A percentile compares a stretch with the other conserved stretches of the same genome.
phyloP scores from a whole-genome alignment of 2,113 vertebrate genomes.

The Syrrhaptes paradoxus region DNA sequence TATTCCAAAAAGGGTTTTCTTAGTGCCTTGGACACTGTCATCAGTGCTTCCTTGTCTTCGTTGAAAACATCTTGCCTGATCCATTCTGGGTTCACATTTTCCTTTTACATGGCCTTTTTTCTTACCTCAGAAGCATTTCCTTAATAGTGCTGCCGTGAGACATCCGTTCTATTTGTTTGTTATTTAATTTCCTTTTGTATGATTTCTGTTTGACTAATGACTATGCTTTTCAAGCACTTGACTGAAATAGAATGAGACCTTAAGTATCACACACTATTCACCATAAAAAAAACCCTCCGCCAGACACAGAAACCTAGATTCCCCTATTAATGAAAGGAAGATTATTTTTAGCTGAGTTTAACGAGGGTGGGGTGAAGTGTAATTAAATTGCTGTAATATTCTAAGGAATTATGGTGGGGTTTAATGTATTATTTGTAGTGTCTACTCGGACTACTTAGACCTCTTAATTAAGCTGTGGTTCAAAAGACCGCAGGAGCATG shows the following conservation, averaged over 20 bases:
- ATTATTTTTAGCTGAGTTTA: not conserved
- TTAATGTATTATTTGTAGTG: not conserved
- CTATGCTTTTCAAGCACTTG: not conserved
- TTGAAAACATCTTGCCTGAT: not conserved
- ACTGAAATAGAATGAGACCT: not conserved
- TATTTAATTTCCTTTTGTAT: not conserved
- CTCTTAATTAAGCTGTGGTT: slow-evolving; percentile 16
- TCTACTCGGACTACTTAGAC: not conserved
- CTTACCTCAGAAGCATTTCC: not conserved
- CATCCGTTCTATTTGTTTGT: not conserved
- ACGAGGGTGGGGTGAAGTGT: not conserved
- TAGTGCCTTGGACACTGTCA: not conserved
- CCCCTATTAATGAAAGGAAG: not conserved
- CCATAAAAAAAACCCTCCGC: not conserved
- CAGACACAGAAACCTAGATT: not conserved
- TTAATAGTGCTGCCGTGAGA: not conserved
- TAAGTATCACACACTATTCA: not conserved
- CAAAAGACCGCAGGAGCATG: not conserved
- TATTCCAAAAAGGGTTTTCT: not conserved
- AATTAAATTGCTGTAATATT: not conserved
- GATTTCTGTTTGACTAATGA: not conserved
- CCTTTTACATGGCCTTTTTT: not conserved
- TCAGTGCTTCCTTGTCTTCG: not conserved
- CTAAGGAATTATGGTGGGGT: not conserved
- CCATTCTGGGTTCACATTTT: not conserved